Conservation (phyloP, 2,113 vertebrate genomes). For the Cepphus grylle region DNA sequence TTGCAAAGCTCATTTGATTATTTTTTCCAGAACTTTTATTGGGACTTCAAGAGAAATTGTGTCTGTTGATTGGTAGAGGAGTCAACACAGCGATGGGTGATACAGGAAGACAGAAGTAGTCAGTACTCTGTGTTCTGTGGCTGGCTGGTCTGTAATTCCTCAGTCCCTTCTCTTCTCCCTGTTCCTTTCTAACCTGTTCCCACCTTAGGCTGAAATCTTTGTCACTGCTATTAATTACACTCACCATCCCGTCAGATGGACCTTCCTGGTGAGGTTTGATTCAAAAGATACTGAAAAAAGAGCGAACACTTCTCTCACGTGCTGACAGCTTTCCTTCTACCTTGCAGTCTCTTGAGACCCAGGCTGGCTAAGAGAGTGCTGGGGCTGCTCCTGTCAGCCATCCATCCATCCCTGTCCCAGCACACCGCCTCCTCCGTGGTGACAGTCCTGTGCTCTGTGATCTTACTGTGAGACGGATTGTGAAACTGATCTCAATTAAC, state of each 20-base stretch:
- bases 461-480: rapidly evolving
- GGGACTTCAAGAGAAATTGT: not conserved
- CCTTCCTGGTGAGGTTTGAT: not conserved
- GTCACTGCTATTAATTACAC: not conserved
- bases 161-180: not conserved
- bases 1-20: not conserved
- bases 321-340: not conserved
- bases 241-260: not conserved
- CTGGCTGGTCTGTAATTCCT: not conserved
- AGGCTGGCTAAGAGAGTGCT: not conserved
- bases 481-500: not conserved
- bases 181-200: not conserved
- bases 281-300: not conserved
- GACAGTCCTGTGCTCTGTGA: not conserved
- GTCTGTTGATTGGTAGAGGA: not conserved
- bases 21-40: not conserved
- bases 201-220: not conserved
- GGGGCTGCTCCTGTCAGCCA: not conserved
- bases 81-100: rapidly evolving
- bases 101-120: not conserved
- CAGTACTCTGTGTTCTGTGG: not conserved
- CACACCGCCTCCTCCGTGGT: rapidly evolving
- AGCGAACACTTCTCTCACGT: not conserved
- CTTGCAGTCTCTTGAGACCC: not conserved
- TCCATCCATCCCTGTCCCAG: rapidly evolving